A percentile compares a stretch with the other conserved stretches of the same genome.
phyloP scores from a whole-genome alignment of 2,113 vertebrate species.

The Cyanoramphus novaezelandiae region DNA sequence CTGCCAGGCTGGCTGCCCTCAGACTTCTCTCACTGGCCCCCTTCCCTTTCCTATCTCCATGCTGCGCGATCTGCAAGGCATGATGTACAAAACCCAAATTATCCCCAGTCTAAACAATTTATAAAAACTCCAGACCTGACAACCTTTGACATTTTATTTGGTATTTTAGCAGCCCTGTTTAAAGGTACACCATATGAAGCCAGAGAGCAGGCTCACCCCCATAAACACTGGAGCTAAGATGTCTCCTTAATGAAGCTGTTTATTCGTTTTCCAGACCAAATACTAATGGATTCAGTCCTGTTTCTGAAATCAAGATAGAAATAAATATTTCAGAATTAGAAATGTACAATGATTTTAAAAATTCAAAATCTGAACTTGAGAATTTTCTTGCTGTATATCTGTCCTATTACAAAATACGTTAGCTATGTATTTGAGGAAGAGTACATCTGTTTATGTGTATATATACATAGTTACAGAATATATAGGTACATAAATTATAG shows the following conservation, averaged over 20 bases:
- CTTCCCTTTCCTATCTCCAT: constrained; percentile 54
- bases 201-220: constrained; percentile 64
- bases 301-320: constrained; percentile 18
- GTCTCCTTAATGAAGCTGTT: constrained; percentile 65
- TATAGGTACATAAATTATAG: background rate
- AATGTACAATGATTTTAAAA: background rate
- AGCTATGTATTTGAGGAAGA: background rate
- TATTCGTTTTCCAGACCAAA: constrained; percentile 46
- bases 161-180: constrained; percentile 79
- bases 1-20: constrained; percentile 70
- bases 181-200: constrained; percentile 68
- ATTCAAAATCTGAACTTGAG: constrained; percentile 1
- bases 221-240: constrained; percentile 68
- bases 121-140: constrained; percentile 81
- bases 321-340: constrained; percentile 12
- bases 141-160: constrained; percentile 81
- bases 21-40: constrained; percentile 63
- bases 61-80: constrained; percentile 56
- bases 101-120: constrained; percentile 91
- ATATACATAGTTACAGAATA: background rate
- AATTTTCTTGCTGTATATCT: constrained; percentile 1
- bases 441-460: background rate
- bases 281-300: constrained; percentile 18
- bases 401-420: background rate
- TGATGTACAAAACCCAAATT: constrained; percentile 64